Base-by-base conservation (phyloP, 1,140 invertebrate species). In the Listronotus oregonensis region DNA sequence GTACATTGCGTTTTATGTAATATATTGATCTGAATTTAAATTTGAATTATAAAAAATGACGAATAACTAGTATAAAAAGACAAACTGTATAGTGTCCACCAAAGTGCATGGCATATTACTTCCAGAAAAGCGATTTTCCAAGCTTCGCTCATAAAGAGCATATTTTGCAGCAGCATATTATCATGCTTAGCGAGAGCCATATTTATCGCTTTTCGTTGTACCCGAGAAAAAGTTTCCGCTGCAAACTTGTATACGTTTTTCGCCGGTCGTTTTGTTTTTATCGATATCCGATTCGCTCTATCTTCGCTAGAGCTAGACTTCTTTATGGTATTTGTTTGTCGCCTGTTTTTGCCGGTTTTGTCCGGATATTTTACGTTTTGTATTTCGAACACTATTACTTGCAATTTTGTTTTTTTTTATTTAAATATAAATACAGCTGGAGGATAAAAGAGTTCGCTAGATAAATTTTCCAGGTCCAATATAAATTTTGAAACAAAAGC, bases 211-310 rank as follows among this genome's bases (percentile, higher is more conserved):
- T 56, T 64, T 47, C 52, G 54, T 15, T 57, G 52, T 47, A 56
- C 44, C 11, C 21, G 18, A 21, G 54, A 56, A 64, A 64, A 64
- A 57, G 51, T 64, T 64, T 57, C 62, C 44, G 52, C 62, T 57
- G 62, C 62, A 57, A 64, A 64, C 51, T 64, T 57, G 62, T 64
- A 64, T 64, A 64, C 62, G 62, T 54, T 64, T 64, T 64, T 64
- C 62, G 51, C n/a, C 37, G 62, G 54, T 64, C 62, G 62, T 64
- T 64, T 64, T 64, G 62, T 64, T 64, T 64, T 64, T 64, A 64
- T 64, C 62, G 62, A 57, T 64, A 64, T 64, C 54, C 62, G 62
- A 46, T 64, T 64, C 52, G 62, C 62, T 57, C 62, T 64, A 64
- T 64, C 62, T 64, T 56, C 47, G 52, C 62, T 55, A 55, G 14